Evolutionary conservation across 2,113 vertebrate genomes (phyloP).

Genomic region (Balaeniceps rex): DNA sequence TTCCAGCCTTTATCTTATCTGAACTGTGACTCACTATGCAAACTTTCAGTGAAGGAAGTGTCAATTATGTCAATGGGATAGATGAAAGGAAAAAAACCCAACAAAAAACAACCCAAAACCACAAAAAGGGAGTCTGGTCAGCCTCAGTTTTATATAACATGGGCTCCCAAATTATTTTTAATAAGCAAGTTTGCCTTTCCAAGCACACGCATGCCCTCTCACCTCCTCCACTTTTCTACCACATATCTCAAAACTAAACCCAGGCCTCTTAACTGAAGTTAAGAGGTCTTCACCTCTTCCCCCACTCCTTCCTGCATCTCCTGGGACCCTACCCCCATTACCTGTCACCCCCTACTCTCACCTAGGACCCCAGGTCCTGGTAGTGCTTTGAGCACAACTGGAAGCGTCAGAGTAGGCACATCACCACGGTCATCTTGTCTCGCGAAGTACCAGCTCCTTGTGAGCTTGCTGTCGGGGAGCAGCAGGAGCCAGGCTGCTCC

Average conservation of each 20-base stretch:
- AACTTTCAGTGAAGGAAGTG: neutral
- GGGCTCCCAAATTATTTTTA: neutral
- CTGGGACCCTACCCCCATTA: neutral
- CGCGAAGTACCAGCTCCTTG: accelerated
- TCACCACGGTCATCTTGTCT: neutral
- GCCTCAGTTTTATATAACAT: neutral
- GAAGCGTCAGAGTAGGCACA: neutral
- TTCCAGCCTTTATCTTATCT: neutral
- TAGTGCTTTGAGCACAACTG: neutral
- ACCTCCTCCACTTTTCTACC: neutral
- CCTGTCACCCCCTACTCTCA: neutral
- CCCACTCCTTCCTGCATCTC: neutral
- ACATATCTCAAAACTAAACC: neutral
- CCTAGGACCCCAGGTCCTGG: neutral
- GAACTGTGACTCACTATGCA: neutral
- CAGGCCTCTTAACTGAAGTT: neutral
- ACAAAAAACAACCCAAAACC: neutral
- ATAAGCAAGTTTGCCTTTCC: neutral
- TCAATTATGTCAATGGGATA: neutral
- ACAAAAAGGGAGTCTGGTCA: neutral
- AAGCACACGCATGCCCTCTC: neutral
- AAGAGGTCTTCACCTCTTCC: neutral
- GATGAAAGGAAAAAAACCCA: neutral
- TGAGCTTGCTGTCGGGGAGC: neutral
- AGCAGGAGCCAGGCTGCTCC: neutral